phyloP scores from a whole-genome alignment of 2,797 vertebrate species.

The Clarias pachynema region DNA sequence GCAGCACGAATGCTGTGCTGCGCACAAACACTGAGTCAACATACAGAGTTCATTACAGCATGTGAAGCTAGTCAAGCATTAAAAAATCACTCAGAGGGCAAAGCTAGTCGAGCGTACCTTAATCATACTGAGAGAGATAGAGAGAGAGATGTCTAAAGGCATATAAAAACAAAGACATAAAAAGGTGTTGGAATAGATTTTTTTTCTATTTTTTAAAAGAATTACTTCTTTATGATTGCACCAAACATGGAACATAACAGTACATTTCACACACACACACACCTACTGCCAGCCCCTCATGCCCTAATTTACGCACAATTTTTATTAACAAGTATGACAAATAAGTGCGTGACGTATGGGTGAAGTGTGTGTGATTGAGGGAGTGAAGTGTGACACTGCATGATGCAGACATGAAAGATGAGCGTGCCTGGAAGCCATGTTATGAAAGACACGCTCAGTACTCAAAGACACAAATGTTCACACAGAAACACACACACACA shows the following conservation, averaged over 20 bases:
- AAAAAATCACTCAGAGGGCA: not conserved
- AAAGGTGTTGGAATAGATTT: not conserved
- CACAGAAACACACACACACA: not conserved
- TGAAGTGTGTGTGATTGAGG: slow-evolving; percentile 4
- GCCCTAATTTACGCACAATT: not conserved
- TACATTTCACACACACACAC: not conserved
- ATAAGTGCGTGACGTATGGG: not conserved
- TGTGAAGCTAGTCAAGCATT: not conserved
- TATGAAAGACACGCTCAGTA: not conserved
- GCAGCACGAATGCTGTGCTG: slow-evolving; percentile 3
- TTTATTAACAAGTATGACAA: slow-evolving; percentile 12
- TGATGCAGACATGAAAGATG: slow-evolving; percentile 4
- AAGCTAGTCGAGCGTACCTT: too few species aligned
- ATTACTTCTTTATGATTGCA: not conserved
- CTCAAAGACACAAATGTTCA: not conserved
- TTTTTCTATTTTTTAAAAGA: not conserved
- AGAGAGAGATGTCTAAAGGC: not conserved
- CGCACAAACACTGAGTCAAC: not conserved
- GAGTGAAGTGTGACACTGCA: not conserved
- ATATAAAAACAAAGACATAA: not conserved
- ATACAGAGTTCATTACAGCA: slow-evolving; percentile 25
- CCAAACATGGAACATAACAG: not conserved
- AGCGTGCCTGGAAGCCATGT: not conserved
- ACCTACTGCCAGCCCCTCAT: not conserved
- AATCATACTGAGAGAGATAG: not conserved